Evolutionary conservation across 35 echinoderm and acorn worm species (phyloP).

Genomic region (Diadema setosum): DNA sequence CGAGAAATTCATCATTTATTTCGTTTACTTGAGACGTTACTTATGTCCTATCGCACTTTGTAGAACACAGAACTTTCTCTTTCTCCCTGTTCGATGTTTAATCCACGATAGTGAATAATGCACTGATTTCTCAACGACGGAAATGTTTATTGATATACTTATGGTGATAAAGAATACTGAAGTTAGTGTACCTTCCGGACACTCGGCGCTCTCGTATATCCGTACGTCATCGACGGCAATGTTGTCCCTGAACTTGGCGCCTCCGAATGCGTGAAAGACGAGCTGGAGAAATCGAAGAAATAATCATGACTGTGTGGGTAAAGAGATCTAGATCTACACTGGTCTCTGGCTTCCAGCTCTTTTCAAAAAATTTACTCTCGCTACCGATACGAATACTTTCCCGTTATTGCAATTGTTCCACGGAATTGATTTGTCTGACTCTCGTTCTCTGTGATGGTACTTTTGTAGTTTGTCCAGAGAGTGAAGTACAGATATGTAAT

Average conservation of each 20-base stretch:
- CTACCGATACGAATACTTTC: too few relatives aligned
- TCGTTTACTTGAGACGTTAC: too few relatives aligned
- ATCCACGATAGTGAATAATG: too few relatives aligned
- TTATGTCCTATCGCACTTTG: too few relatives aligned
- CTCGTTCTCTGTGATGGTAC: not conserved
- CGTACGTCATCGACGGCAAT: slow-evolving; percentile 63
- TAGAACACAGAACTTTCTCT: too few relatives aligned
- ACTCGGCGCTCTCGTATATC: slow-evolving; percentile 21
- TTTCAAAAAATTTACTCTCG: not conserved
- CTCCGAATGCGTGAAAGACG: slow-evolving; percentile 20
- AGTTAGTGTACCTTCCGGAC: not conserved
- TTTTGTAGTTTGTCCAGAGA: not conserved
- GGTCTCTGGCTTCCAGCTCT: too few relatives aligned
- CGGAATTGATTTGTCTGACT: not conserved
- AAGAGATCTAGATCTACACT: too few relatives aligned
- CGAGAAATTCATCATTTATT: too few relatives aligned
- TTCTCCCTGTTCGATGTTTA: too few relatives aligned
- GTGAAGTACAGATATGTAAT: not conserved
- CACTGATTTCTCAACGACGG: too few relatives aligned
- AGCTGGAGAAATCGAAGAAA: slow-evolving; percentile 21
- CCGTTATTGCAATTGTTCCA: too few relatives aligned
- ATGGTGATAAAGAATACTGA: not conserved
- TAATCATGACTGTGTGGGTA: too few relatives aligned
- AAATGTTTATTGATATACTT: not conserved
- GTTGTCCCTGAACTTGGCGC: slow-evolving; percentile 4